Evolutionary conservation across 2,113 vertebrate genomes (phyloP).

Genomic region (Brachypodius melanocephalos): DNA sequence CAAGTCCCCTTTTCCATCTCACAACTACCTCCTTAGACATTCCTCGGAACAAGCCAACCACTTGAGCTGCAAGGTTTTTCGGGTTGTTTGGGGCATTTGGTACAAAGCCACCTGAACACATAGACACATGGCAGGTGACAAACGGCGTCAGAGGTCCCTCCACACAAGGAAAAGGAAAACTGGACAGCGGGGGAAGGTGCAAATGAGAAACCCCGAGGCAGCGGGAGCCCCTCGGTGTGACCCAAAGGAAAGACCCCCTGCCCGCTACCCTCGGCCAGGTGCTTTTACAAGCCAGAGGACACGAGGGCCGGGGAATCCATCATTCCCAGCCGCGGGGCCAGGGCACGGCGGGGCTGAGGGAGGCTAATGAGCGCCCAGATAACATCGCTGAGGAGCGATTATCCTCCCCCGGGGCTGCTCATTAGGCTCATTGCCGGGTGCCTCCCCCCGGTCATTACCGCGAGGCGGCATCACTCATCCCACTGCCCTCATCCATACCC

Average conservation of each 20-base stretch:
- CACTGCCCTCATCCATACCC: neutral
- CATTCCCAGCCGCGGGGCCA: neutral
- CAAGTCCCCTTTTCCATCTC: neutral
- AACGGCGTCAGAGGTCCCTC: neutral
- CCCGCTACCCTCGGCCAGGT: neutral
- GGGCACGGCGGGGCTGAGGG: accelerated
- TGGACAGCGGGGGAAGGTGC: accelerated
- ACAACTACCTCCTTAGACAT: neutral
- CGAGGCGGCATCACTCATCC: neutral
- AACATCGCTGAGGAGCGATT: neutral
- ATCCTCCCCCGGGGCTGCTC: neutral
- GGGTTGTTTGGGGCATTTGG: accelerated
- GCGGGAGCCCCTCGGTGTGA: accelerated
- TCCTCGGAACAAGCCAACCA: neutral
- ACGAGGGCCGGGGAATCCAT: accelerated
- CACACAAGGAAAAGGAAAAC: accelerated
- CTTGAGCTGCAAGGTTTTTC: neutral
- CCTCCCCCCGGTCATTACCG: neutral
- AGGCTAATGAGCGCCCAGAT: neutral
- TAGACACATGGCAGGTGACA: accelerated
- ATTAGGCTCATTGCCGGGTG: neutral
- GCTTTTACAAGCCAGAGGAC: neutral
- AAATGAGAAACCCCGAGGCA: neutral
- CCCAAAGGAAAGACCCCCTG: accelerated
- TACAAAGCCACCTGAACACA: neutral